Percentiles rank a stretch among this genome's conserved stretches.
These are phyloP conservation scores for Dinomys branickii DNA, from an alignment of 2,113 vertebrate genomes.

Conservation along the genomic window DNA sequence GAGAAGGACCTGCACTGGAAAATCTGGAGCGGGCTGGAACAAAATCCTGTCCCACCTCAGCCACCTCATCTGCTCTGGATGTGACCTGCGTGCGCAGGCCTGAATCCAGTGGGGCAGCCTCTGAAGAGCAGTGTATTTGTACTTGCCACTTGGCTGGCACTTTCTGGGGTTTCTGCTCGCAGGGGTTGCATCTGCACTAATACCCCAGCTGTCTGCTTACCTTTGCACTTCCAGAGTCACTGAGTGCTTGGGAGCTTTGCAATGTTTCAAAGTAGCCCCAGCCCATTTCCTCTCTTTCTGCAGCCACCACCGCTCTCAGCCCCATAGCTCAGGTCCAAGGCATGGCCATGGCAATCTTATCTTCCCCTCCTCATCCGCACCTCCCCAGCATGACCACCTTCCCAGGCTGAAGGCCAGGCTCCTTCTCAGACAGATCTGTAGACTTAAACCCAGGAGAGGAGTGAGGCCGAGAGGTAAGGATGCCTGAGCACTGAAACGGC, in stretches of 20 bases:
- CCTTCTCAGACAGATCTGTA: background rate
- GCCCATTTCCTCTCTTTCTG: background rate
- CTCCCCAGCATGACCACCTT: background rate
- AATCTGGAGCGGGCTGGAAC: background rate
- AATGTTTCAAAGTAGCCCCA: background rate
- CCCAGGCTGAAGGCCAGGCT: background rate
- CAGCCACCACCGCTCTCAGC: background rate
- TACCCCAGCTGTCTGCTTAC: background rate
- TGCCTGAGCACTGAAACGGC: background rate
- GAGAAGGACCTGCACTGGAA: background rate
- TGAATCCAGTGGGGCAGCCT: too few relatives aligned
- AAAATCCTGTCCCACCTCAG: accelerated
- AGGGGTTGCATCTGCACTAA: background rate
- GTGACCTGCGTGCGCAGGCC: background rate
- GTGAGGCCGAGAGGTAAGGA: accelerated
- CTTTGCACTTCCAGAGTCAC: background rate
- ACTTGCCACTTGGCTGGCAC: too few relatives aligned
- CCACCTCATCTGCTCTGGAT: background rate
- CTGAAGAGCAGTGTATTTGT: accelerated
- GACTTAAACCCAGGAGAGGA: background rate
- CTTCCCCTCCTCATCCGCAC: background rate
- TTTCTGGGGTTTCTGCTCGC: background rate
- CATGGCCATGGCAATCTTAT: accelerated
- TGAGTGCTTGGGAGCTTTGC: background rate
- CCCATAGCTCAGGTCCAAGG: accelerated